Evolutionary conservation across 2,113 vertebrate species (phyloP), one percentile per base, ranked within the genome.

Genomic region (Anoplopoma fimbria): DNA sequence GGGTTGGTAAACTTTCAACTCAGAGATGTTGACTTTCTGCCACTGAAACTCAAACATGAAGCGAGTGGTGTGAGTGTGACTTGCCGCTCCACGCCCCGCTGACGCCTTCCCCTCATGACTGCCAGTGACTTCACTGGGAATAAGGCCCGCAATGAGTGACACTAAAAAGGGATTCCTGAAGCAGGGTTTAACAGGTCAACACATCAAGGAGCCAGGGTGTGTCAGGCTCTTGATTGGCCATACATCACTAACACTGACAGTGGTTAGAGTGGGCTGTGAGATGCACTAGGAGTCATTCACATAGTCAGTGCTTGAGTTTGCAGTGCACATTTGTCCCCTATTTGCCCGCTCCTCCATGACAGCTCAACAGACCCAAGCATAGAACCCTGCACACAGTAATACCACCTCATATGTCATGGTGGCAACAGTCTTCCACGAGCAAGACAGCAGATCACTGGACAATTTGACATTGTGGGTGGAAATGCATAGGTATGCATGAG

Each of bases 31-130:
- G 89, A 90, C 89, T 85, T 78, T 83, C 74, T 88, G 80, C 89
- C 83, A 86, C 83, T 91, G 88, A 91, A 91, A 93, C 87, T 91
- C 91, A 93, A 93, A 93, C 91, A 92, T 53, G 6, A 79, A 77
- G 75, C 34, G 23, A 70, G 75, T 77, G 82, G 69, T 77, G 81
- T 68, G 45, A 65, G 69, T n/a, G 62, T 17, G 42, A 51, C 68
- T 69, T 33, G 34, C 51, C 75, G 60, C 38, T 83, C 85, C 88
- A 88, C 70, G 21, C 83, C 82, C 77, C 31, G 17, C 58, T 79
- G 69, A 79, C 82, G 36, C 74, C 68, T 68, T 42, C 76, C 65
- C 72, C 70, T 82, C 78, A 65, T 88, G 72, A 73, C 71, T 77
- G 62, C 71, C 74, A 23, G 77, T 83, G 67, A 87, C 82, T 90